Evolutionary conservation across 2,113 vertebrate genomes (phyloP).

Genomic region (Mola mola): DNA sequence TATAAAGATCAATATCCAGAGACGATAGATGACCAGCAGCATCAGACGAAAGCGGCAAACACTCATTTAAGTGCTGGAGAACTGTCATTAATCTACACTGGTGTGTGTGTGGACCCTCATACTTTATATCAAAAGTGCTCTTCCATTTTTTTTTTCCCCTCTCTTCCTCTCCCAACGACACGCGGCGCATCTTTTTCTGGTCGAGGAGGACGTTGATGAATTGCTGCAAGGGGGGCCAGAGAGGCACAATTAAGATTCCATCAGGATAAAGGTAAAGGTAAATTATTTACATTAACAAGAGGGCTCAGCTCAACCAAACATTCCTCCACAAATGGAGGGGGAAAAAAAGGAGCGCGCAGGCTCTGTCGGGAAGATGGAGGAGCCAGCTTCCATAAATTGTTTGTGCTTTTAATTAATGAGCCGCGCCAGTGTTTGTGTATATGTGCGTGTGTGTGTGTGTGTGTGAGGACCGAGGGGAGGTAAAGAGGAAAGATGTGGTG

Average conservation of each 20-base stretch:
- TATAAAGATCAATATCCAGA: slow-evolving; percentile 71
- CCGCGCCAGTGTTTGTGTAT: slow-evolving; percentile 25
- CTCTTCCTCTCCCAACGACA: slow-evolving; percentile 31
- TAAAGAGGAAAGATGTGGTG: slow-evolving; percentile 33
- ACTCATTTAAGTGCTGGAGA: slow-evolving; percentile 60
- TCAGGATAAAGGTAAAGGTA: slow-evolving; percentile 85
- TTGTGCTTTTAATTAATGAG: slow-evolving; percentile 76
- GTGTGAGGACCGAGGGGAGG: slow-evolving; percentile 6
- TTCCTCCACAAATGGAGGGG: slow-evolving; percentile 54
- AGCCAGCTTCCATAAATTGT: slow-evolving; percentile 67
- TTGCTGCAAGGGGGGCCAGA: slow-evolving; percentile 63
- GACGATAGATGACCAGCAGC: slow-evolving; percentile 69
- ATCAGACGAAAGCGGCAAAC: slow-evolving; percentile 60
- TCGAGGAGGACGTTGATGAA: slow-evolving; percentile 77
- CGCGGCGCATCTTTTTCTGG: slow-evolving; percentile 63
- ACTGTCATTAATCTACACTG: slow-evolving; percentile 64
- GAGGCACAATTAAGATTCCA: slow-evolving; percentile 86
- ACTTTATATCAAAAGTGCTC: slow-evolving; percentile 37
- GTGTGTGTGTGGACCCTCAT: slow-evolving; percentile 37
- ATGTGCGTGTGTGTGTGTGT: slow-evolving; percentile 9
- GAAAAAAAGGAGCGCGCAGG: background rate
- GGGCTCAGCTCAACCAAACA: slow-evolving; percentile 65
- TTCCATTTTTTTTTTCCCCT: slow-evolving; percentile 1
- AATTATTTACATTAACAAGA: slow-evolving; percentile 85
- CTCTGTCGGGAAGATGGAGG: slow-evolving; percentile 34